A percentile compares a stretch with the other conserved stretches of the same genome.
phyloP scores from a whole-genome alignment of 1,140 invertebrate genomes.

The Paralvinella palmiformis region DNA sequence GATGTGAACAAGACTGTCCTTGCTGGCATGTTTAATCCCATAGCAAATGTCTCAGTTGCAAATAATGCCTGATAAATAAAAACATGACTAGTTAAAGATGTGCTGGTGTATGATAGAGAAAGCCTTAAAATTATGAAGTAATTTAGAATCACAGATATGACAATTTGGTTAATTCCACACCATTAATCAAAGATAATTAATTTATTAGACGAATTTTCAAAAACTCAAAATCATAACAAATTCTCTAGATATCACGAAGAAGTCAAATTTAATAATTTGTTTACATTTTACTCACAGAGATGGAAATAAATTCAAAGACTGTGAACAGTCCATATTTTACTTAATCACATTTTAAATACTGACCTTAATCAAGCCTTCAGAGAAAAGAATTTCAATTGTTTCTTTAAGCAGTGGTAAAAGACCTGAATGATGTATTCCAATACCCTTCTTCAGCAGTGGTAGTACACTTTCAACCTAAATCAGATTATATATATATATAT shows the following conservation, averaged over 20 bases:
- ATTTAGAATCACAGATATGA: too few species aligned
- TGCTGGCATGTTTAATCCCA: conserved; percentile 99
- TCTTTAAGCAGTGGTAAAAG: conserved; percentile 96
- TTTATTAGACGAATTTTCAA: too few species aligned
- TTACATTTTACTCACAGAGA: not conserved
- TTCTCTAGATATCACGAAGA: too few species aligned
- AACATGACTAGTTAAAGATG: not conserved
- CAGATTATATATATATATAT: too few species aligned
- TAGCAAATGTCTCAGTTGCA: conserved; percentile 99
- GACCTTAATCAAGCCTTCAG: conserved; percentile 88
- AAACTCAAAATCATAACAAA: too few species aligned
- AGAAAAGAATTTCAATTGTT: conserved; percentile 97
- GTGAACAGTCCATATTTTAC: not conserved
- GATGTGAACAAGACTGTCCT: conserved; percentile 95
- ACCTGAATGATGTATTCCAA: conserved; percentile 94
- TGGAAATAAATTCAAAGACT: not conserved
- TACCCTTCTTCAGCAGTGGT: conserved; percentile 85
- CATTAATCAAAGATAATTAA: too few species aligned
- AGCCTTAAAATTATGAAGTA: too few species aligned
- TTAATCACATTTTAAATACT: conserved; percentile 10
- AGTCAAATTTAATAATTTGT: too few species aligned
- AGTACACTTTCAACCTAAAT: conserved; percentile 78
- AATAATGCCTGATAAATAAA: conserved; percentile 68
- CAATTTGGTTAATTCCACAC: too few species aligned
- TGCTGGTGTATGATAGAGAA: too few species aligned